Conservation (phyloP, 2,113 vertebrate genomes). For the Neolamprologus sp. region DNA sequence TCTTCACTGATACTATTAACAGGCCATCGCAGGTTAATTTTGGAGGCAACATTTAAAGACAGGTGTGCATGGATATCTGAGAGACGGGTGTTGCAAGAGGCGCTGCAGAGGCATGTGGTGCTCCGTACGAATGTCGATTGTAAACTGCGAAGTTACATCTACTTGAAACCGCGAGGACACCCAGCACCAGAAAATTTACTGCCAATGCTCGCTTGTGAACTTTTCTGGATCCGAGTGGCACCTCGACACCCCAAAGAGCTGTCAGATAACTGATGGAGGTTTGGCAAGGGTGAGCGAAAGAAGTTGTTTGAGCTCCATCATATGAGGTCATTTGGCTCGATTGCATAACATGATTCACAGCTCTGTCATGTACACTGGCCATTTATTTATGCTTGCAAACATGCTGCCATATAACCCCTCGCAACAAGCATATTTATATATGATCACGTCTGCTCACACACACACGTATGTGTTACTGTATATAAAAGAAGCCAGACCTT, state of each 20-base stretch:
- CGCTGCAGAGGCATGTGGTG: background rate
- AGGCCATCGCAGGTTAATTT: background rate
- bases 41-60: constrained; percentile 10
- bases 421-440: background rate
- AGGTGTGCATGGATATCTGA: background rate
- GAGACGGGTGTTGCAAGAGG: background rate
- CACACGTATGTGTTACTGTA: background rate
- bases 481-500: background rate
- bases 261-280: background rate
- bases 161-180: background rate
- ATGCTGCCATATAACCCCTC: background rate
- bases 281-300: background rate
- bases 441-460: background rate
- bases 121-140: background rate
- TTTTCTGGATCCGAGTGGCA: background rate
- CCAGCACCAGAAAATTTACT: background rate
- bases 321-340: background rate
- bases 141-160: background rate
- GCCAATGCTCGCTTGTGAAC: background rate
- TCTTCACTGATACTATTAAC: background rate
- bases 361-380: background rate
- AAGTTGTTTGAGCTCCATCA: background rate
- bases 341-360: background rate
- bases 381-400: background rate
- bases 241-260: background rate